Evolutionary conservation across 2,888 invertebrate genomes (phyloP), one percentile per base, ranked within the genome.

Genomic region (Noctua janthe): DNA sequence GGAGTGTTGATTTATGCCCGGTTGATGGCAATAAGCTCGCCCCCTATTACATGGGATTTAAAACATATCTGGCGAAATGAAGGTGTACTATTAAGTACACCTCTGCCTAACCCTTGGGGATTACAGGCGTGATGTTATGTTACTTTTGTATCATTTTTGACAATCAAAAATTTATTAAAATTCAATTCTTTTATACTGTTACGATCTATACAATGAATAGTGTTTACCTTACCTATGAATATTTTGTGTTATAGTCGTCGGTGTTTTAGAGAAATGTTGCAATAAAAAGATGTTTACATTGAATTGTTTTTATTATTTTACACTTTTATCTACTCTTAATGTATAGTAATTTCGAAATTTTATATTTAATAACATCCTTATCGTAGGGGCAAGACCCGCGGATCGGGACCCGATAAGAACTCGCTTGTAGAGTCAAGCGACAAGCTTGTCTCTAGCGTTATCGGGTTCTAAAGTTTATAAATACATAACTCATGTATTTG

Each of bases 271-370:
- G 70, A 85, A 87, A 88, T 88, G 86, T 91, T 90, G 81, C 83
- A 92, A 91, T 92, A 91, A 91, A 92, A 83, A 82, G 76, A 88
- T 90, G 87, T 90, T 91, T 90, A 88, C 85, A 88, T 85, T 74
- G 62, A 73, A 71, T 86, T 83, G 72, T 76, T 91, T 91, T 69
- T 87, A 90, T 87, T 92, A 78, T 70, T 85, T 80, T 73, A 79
- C 49, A 70, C 74, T 78, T 29, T 78, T 88, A 72, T 77, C 75
- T 82, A 75, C 78, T 62, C 80, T 80, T 78, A 78, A 75, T 79
- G 49, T 73, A 71, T 62, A 75, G 23, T 79, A 73, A 82, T 84
- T 86, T 79, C 76, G 78, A 88, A 80, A 88, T 76, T 81, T 80
- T 81, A 77, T 74, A 78, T 77, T 78, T 86, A 71, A 76, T 69